Evolutionary conservation across 2,113 vertebrate species (phyloP), one percentile per base, ranked within the genome.

Genomic region (Triplophysa dalaica): DNA sequence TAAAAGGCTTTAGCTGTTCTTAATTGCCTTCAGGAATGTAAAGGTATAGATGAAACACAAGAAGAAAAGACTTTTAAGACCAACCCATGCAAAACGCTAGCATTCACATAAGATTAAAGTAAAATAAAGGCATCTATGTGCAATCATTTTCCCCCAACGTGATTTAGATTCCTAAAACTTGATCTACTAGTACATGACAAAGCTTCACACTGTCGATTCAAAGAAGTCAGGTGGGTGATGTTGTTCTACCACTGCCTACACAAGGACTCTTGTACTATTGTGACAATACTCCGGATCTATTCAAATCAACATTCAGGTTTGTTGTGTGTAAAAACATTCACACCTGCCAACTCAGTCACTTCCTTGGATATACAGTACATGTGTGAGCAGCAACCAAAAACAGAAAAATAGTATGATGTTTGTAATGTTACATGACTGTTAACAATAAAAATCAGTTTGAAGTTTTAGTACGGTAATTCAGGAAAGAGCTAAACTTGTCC

Each of bases 101-200:
- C 2, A 52, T 66, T 77, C 26, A 64, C 26, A 52, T 0, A 12
- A 66, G 26, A 64, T 54, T 66, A 52, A 4, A 22, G 10, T 75
- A 11, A 50, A 64, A 75, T 60, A 64, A 75, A 48, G 21, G 24
- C 33, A 74, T 17, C 17, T 24, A n/a, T 70, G 54, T 17, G 17
- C 56, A 63, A 26, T 29, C n/a, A 26, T 22, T 12, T 54, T 16
- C 22, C 70, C 62, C n/a, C 56, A 79, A 56, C 22, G 26, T 65
- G 65, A 54, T 22, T 12, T 13, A 29, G 61, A 80, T 41, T 48
- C 38, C 19, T n/a, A 77, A 33, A 83, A 75, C 77, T 78, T 70
- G 77, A 75, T 48, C 58, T 64, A 70, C 77, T 48, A 48, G 77
- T 64, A 68, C 65, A 26, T 63, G 63, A 79, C 65, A 70, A 79